These are phyloP conservation scores for Brachyistius frenatus DNA, from an alignment of 2,113 vertebrate genomes.

Conservation along the genomic window DNA sequence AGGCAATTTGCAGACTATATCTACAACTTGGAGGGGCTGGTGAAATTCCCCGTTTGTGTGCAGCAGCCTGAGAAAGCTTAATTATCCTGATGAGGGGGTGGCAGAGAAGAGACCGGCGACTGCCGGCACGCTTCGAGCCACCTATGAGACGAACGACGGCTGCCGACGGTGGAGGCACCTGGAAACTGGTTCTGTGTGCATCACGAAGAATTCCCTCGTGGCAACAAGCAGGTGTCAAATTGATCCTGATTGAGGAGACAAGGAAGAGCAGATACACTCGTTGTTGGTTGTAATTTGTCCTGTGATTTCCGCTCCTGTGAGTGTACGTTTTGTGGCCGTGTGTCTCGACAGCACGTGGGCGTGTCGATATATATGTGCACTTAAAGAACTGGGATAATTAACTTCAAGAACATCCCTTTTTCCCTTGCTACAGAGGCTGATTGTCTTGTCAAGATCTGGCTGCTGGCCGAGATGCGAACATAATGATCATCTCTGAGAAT, in stretches of 20 bases:
- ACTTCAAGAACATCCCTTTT: slow-evolving; percentile 49
- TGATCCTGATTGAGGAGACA: slow-evolving; percentile 68
- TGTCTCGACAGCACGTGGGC: slow-evolving; percentile 4
- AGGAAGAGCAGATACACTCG: slow-evolving; percentile 61
- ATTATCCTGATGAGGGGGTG: slow-evolving; percentile 81
- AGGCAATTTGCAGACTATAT: slow-evolving; percentile 81
- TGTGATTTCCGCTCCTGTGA: slow-evolving; percentile 16
- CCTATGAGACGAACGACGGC: slow-evolving; percentile 52
- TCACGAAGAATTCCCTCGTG: slow-evolving; percentile 27
- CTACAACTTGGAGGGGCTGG: slow-evolving; percentile 75
- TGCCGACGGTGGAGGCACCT: slow-evolving; percentile 44
- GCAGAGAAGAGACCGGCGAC: slow-evolving; percentile 59
- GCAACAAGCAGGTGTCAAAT: slow-evolving; percentile 73
- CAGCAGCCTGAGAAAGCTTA: slow-evolving; percentile 77
- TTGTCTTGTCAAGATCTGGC: slow-evolving; percentile 69
- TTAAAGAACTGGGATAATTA: slow-evolving; percentile 48
- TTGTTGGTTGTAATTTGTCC: slow-evolving; percentile 33
- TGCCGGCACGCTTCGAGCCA: slow-evolving; percentile 46
- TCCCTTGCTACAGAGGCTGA: slow-evolving; percentile 60
- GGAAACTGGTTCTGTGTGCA: slow-evolving; percentile 19
- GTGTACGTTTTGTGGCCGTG: background rate
- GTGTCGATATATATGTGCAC: slow-evolving; percentile 26
- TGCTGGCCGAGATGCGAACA: slow-evolving; percentile 61
- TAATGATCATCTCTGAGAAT: slow-evolving; percentile 57
- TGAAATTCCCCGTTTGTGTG: slow-evolving; percentile 71